phyloP scores from a whole-genome alignment of 2,888 invertebrate species.

The Teleiodes luculella region DNA sequence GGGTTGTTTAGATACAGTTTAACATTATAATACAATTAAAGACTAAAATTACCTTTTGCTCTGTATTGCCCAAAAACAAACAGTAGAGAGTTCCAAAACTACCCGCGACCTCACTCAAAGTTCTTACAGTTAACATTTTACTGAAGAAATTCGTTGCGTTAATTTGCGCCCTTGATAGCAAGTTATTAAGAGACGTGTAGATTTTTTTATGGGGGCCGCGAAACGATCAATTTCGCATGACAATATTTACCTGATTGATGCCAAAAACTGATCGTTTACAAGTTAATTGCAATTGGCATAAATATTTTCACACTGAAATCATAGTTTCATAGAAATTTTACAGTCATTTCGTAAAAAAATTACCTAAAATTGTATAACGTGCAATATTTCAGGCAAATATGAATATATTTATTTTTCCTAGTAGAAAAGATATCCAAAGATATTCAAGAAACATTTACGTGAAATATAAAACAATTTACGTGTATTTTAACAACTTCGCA shows the following conservation, averaged over 20 bases:
- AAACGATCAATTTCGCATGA: not conserved
- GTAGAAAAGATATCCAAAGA: not conserved
- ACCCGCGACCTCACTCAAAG: constrained; percentile 1
- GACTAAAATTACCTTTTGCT: not conserved
- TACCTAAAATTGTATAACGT: not conserved
- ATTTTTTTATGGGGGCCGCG: not conserved
- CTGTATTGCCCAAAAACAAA: too few relatives aligned
- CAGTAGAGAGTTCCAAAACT: not conserved
- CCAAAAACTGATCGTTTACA: too few relatives aligned
- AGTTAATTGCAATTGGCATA: too few relatives aligned
- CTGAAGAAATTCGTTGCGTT: not conserved
- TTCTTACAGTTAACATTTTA: not conserved
- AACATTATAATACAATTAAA: too few relatives aligned
- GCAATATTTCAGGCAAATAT: not conserved
- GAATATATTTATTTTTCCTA: not conserved
- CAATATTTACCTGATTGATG: too few relatives aligned
- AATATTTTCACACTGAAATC: too few relatives aligned
- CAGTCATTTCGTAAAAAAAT: not conserved
- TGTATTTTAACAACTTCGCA: too few relatives aligned
- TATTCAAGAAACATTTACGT: too few relatives aligned
- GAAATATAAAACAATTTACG: too few relatives aligned
- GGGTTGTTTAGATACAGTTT: too few relatives aligned
- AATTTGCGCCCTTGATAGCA: not conserved
- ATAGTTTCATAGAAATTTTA: too few relatives aligned
- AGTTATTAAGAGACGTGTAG: not conserved